Percentiles rank a stretch among this genome's conserved stretches.
phyloP scores from a whole-genome alignment of 2,113 vertebrate genomes.

The Gadus macrocephalus region DNA sequence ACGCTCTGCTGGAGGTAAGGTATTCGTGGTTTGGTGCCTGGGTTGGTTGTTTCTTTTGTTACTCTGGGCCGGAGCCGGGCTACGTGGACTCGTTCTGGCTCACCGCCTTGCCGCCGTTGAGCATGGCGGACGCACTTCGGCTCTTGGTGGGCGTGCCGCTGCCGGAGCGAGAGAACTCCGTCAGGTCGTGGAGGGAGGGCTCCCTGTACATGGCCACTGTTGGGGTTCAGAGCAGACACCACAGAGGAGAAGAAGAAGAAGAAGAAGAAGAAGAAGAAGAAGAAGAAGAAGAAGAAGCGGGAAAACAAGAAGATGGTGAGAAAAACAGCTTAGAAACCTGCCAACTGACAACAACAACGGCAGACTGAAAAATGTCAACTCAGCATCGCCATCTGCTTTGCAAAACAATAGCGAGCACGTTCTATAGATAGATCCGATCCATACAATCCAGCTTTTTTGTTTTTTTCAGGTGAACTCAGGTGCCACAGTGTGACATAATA shows the following conservation, averaged over 20 bases:
- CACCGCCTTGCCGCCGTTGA: conserved; percentile 97
- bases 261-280: too few species aligned
- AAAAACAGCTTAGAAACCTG: too few species aligned
- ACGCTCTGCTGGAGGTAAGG: conserved; percentile 92
- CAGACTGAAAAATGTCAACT: too few species aligned
- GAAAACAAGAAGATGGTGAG: too few species aligned
- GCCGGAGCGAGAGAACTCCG: conserved; percentile 96
- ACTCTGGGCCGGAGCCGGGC: conserved; percentile 64
- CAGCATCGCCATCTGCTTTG: too few species aligned
- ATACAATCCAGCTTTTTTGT: too few species aligned
- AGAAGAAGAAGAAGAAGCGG: too few species aligned
- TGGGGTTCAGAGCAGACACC: background rate
- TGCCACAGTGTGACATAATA: conserved; percentile 49
- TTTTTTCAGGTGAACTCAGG: conserved; percentile 3
- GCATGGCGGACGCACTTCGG: conserved; percentile 92
- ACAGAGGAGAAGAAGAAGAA: background rate
- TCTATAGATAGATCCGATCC: too few species aligned
- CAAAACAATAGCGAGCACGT: too few species aligned
- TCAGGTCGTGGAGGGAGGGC: conserved; percentile 96
- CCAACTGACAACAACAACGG: too few species aligned
- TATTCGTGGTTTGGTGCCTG: conserved; percentile 42
- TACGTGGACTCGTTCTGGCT: conserved; percentile 98
- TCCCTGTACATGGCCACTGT: conserved; percentile 99
- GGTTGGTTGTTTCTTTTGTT: too few species aligned
- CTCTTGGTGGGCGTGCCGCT: conserved; percentile 99